Evolutionary conservation across 2,888 invertebrate genomes (phyloP).

Genomic region (Ceraclea dissimilis): DNA sequence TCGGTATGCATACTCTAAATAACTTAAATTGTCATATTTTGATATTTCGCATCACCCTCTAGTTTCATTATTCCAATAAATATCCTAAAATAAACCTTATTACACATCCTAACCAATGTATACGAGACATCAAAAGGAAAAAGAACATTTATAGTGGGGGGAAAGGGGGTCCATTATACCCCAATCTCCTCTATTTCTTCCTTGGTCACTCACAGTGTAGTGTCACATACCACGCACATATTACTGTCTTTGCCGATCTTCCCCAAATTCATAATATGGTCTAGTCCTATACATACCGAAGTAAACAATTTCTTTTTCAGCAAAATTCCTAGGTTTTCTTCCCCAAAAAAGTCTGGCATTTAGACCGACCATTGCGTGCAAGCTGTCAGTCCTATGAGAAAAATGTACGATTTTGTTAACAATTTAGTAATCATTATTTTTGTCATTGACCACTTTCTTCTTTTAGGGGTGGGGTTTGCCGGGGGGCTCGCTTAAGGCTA

Average conservation of each 20-base stretch:
- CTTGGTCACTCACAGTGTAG: not conserved
- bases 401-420: too few relatives aligned
- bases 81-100: constrained; percentile 25
- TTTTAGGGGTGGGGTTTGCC: too few relatives aligned
- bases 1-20: too few relatives aligned
- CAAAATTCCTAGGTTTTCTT: too few relatives aligned
- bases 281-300: not conserved
- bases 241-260: not conserved
- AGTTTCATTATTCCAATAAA: constrained; percentile 20
- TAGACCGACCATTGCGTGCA: too few relatives aligned
- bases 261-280: not conserved
- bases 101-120: constrained; percentile 10
- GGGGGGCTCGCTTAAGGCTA: too few relatives aligned
- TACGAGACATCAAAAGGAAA: not conserved
- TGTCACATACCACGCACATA: not conserved
- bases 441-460: too few relatives aligned
- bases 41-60: constrained; percentile 7
- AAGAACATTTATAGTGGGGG: not conserved
- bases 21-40: too few relatives aligned
- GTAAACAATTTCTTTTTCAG: too few relatives aligned
- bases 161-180: not conserved
- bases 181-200: not conserved
- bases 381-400: too few relatives aligned
- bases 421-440: too few relatives aligned
- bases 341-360: too few relatives aligned